Evolutionary conservation across 2,888 invertebrate species (phyloP).

Genomic region (Dicycla oo): DNA sequence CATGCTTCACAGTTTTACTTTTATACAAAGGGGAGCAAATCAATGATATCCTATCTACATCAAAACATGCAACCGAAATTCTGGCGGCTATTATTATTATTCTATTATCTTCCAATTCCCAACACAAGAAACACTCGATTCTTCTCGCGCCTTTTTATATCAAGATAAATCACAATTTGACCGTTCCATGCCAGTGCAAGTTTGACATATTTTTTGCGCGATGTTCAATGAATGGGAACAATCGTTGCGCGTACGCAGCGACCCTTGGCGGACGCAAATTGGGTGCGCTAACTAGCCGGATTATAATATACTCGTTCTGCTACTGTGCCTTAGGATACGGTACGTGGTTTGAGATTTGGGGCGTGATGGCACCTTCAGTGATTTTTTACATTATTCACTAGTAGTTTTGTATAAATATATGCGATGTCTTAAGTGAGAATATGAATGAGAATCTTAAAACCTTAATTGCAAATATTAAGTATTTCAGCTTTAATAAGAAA

Average conservation of each 20-base stretch:
- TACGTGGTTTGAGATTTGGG: slow-evolving; percentile 47
- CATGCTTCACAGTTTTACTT: not conserved
- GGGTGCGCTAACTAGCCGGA: slow-evolving; percentile 73
- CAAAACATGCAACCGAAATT: slow-evolving; percentile 38
- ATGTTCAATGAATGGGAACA: slow-evolving; percentile 58
- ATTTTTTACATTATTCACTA: not conserved
- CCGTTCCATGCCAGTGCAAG: slow-evolving; percentile 46
- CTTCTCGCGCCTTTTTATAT: slow-evolving; percentile 85
- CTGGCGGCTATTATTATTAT: slow-evolving; percentile 3
- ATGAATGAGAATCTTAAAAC: not conserved
- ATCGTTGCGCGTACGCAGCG: slow-evolving; percentile 70
- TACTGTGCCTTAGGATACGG: slow-evolving; percentile 48
- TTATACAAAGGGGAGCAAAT: not conserved
- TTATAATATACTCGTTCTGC: slow-evolving; percentile 68
- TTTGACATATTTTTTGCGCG: slow-evolving; percentile 67
- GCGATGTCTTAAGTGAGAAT: not conserved
- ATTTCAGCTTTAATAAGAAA: not conserved
- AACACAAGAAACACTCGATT: slow-evolving; percentile 42
- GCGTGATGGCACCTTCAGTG: slow-evolving; percentile 25
- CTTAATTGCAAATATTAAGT: not conserved
- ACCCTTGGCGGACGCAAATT: slow-evolving; percentile 78
- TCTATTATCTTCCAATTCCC: slow-evolving; percentile 9
- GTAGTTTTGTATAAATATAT: too few species aligned
- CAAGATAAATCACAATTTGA: slow-evolving; percentile 64
- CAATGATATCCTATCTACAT: slow-evolving; percentile 19